Evolutionary conservation across 2,888 invertebrate genomes (phyloP), one percentile per base, ranked within the genome.

Genomic region (Melieria picta): DNA sequence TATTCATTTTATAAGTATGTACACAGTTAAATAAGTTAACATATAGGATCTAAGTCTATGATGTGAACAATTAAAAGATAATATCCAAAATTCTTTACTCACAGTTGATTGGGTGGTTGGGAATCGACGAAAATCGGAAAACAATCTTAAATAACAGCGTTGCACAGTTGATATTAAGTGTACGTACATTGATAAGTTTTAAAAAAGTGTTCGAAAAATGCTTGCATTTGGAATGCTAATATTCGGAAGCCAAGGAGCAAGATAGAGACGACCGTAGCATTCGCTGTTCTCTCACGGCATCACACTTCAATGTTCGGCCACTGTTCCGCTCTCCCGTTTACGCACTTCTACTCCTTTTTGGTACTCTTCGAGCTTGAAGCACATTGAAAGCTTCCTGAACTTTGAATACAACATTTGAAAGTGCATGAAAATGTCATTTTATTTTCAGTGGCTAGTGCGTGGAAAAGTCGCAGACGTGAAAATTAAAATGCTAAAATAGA

Each of bases 381-480:
- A n/a, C 52, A 52, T n/a, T n/a, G 11, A 73, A 65, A 70, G 67
- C 71, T 72, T 57, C 13, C 50, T 60, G 55, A 72, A 69, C 65
- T 70, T 72, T 70, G 70, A 72, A 74, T 72, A 72, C 74, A 72
- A 72, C 69, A 74, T 65, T 67, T 72, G 50, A 70, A 74, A 65
- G 70, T 68, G 65, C 72, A 69, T 62, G 66, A 71, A 68, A 69
- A 71, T 65, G 57, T 58, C 72, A 70, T 70, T 71, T 71, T 68
- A 63, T 66, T 69, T 66, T 47, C 72, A 66, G 67, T 70, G 71
- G 69, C 65, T 47, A 67, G 63, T 63, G 67, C 67, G 52, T 50
- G 16, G 57, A 65, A 72, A 65, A 69, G 65, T 69, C 61, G 75
- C 81, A 65, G 65, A 77, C 72, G 80, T 77, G 77, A 77, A 81